Evolutionary conservation across 2,113 vertebrate genomes (phyloP).

Genomic region (Megaceryle torquata): DNA sequence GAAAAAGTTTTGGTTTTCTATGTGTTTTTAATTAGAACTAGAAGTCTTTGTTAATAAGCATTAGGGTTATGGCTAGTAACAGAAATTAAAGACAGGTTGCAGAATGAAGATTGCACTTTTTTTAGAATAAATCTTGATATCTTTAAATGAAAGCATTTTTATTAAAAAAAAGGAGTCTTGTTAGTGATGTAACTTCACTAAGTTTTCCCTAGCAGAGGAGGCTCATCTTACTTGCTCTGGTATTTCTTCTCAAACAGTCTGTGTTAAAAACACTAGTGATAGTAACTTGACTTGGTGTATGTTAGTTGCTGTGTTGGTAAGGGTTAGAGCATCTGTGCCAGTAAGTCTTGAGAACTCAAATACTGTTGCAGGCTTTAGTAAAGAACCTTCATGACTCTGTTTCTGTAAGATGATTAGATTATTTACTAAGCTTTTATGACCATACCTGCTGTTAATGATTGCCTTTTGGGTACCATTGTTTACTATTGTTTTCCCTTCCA

Average conservation of each 20-base stretch:
- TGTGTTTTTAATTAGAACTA: neutral
- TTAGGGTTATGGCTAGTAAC: neutral
- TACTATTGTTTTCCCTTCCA: neutral
- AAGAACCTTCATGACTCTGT: neutral
- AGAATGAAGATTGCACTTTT: neutral
- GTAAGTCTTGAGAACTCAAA: neutral
- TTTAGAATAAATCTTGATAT: neutral
- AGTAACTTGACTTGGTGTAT: neutral
- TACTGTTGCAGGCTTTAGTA: neutral
- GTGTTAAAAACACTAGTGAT: neutral
- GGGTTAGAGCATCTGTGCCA: neutral
- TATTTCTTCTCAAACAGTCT: neutral
- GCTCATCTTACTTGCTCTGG: neutral
- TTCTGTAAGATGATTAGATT: neutral
- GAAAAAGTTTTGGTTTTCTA: neutral
- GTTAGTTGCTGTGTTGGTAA: neutral
- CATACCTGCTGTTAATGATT: neutral
- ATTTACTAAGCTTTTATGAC: neutral
- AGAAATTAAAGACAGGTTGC: neutral
- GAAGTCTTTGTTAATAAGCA: neutral
- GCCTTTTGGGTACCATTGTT: neutral
- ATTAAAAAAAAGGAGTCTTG: neutral
- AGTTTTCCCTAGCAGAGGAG: neutral
- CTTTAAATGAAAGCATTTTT: neutral
- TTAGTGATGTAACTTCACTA: neutral